A percentile compares a stretch with the other conserved stretches of the same genome.
Conservation (phyloP, 2,113 vertebrate genomes). For the Acrocephalus arundinaceus region DNA sequence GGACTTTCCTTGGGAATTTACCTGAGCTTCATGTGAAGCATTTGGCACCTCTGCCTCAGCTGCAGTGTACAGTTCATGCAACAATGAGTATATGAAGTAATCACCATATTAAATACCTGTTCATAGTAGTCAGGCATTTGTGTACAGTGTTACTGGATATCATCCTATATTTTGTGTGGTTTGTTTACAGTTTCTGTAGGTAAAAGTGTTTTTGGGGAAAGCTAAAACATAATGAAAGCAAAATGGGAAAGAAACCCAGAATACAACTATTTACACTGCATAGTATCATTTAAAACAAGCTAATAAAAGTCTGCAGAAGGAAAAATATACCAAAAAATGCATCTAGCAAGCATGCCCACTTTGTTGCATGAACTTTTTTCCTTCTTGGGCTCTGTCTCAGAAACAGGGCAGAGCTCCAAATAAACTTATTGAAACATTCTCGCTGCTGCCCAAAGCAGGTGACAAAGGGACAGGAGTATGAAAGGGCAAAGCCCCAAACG, state of each 20-base stretch:
- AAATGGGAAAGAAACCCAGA: fast-evolving
- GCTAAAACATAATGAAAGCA: not conserved
- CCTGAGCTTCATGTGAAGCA: not conserved
- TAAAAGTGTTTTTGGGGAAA: not conserved
- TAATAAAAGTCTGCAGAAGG: not conserved
- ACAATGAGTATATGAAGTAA: not conserved
- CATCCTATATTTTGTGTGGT: not conserved
- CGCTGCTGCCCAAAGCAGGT: not conserved
- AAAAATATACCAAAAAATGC: not conserved
- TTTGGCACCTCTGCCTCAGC: not conserved
- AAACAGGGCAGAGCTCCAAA: not conserved
- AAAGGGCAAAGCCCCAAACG: not conserved
- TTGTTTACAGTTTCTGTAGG: not conserved
- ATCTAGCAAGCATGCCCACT: not conserved
- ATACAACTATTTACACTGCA: not conserved
- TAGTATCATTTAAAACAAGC: not conserved
- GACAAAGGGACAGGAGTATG: not conserved
- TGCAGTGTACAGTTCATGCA: not conserved
- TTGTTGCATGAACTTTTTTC: not conserved
- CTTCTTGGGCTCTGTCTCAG: not conserved
- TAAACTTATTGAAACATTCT: not conserved
- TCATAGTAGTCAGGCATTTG: not conserved
- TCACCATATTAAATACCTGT: not conserved
- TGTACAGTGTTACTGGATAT: not conserved
- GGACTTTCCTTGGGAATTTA: not conserved